phyloP scores from a whole-genome alignment of 1,140 invertebrate genomes.

The Leptonema lineaticorne region DNA sequence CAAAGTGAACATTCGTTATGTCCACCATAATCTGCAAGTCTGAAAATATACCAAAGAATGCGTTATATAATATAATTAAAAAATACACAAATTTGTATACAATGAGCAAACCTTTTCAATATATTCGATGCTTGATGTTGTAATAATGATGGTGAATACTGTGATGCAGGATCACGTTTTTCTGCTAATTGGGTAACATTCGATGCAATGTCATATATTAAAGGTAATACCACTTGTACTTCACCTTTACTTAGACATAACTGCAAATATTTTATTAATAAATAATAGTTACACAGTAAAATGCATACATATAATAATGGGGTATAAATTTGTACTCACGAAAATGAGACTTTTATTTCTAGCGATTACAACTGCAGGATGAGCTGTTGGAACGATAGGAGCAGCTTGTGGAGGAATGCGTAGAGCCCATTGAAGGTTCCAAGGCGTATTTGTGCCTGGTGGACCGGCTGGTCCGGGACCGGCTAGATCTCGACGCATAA shows the following conservation, averaged over 20 bases:
- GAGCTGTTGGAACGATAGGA: conserved; percentile 81
- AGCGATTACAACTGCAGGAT: conserved; percentile 78
- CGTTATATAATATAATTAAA: conserved; percentile 10
- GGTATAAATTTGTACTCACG: conserved; percentile 59
- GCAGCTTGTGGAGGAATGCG: conserved; percentile 84
- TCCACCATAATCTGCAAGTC: conserved; percentile 67
- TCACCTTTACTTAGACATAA: conserved; percentile 84
- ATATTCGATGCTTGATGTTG: conserved; percentile 52
- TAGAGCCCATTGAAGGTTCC: conserved; percentile 88
- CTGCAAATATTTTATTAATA: conserved; percentile 50
- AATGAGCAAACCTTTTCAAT: conserved; percentile 48
- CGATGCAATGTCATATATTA: conserved; percentile 83
- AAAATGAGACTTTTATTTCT: conserved; percentile 88
- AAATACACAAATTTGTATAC: neutral
- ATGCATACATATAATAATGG: neutral
- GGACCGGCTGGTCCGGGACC: conserved; percentile 42
- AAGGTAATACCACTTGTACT: conserved; percentile 78
- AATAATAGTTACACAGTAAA: neutral
- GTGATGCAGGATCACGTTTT: conserved; percentile 59
- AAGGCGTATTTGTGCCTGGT: conserved; percentile 57
- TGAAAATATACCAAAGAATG: conserved; percentile 40
- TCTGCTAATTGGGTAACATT: conserved; percentile 87
- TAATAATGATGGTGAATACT: conserved; percentile 50
- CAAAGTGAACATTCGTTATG: conserved; percentile 80
- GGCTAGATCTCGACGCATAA: conserved; percentile 52